Evolutionary conservation across 2,113 vertebrate genomes (phyloP).

Genomic region (Artemisiospiza belli): DNA sequence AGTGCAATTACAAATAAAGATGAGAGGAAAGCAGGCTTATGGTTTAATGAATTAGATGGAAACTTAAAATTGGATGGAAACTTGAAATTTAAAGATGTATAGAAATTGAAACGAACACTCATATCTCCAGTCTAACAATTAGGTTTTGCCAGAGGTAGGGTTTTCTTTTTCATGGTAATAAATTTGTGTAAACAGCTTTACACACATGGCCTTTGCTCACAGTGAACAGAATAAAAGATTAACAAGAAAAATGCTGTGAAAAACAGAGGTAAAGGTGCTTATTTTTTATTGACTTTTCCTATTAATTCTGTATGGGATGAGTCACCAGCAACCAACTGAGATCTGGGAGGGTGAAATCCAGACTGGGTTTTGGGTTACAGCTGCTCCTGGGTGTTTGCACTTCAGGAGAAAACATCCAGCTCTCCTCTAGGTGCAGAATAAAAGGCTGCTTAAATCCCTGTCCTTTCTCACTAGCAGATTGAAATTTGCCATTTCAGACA

Average conservation of each 20-base stretch:
- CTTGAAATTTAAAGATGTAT: slow-evolving; percentile 54
- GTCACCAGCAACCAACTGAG: not conserved
- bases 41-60: slow-evolving; percentile 62
- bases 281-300: not conserved
- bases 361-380: not conserved
- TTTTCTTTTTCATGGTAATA: not conserved
- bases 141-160: slow-evolving; percentile 24
- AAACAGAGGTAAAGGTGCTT: not conserved
- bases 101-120: slow-evolving; percentile 39
- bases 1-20: slow-evolving; percentile 68
- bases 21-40: slow-evolving; percentile 45
- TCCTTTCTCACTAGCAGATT: not conserved
- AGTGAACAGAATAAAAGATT: not conserved
- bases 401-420: not conserved
- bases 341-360: not conserved
- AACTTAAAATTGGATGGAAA: slow-evolving; percentile 67
- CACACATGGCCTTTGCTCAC: not conserved
- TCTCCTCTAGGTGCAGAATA: not conserved
- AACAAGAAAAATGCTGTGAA: not conserved
- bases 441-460: not conserved
- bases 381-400: not conserved
- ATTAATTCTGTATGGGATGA: not conserved
- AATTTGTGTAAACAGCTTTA: not conserved
- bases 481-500: not conserved
- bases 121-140: slow-evolving; percentile 30